Evolutionary conservation across 2,797 vertebrate species (phyloP), one percentile per base, ranked within the genome.

Genomic region (Gymnopithys bicolor): DNA sequence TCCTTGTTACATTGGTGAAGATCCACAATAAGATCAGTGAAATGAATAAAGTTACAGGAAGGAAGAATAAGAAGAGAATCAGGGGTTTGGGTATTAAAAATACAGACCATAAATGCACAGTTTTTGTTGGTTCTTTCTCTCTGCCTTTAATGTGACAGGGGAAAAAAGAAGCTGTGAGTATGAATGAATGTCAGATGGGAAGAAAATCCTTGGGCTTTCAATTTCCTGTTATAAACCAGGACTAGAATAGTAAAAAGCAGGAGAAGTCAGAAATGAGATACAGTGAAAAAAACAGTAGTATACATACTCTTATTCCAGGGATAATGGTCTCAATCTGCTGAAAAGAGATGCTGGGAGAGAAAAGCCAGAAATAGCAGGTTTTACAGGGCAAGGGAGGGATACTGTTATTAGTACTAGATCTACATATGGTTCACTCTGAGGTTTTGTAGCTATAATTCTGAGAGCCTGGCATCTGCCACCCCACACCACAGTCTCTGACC

Each of bases 151-250:
- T 89, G 33, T 79, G 23, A 49, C 10, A 49, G n/a, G 22, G 39
- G 14, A 46, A 59, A 89, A 91, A 91, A 56, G 33, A 92, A 92
- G 63, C 37, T 43, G 48, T 32, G 58, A 86, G 48, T 23, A 41
- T 82, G 67, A 95, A 94, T 94, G 73, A 81, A 86, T 82, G 37
- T 86, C 94, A 94, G 76, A 94, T 81, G 69, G 62, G 71, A 96
- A 96, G 58, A 87, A 94, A 76, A 92, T 82, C 59, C 78, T 28
- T 43, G 39, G 45, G 59, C 55, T 92, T 92, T 90, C 87, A 83
- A 92, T 89, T 95, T 92, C 55, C 76, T 84, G 70, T 87, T 80
- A n/a, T 64, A 88, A 93, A 77, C 28, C 51, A 73, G 48, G 48
- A 94, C 67, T 53, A 73, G 79, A 96, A 90, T 60, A 95, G 52